Percentiles rank a stretch among this genome's conserved stretches.
Conservation (phyloP, 1,140 invertebrate genomes). For the Temnothorax curvispinosus region DNA sequence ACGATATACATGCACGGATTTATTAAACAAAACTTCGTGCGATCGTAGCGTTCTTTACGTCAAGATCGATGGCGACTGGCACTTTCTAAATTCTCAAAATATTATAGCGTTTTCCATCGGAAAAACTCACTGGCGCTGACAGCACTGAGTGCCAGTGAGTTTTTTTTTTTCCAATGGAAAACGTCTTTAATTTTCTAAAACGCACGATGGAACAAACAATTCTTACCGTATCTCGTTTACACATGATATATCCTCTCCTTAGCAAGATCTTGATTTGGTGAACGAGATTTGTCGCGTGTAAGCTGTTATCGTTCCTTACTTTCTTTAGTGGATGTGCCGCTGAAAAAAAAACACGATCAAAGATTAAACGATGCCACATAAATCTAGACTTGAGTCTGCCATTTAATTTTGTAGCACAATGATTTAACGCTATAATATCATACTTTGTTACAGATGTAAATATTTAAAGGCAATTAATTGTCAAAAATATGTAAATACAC, state of each 20-base stretch:
- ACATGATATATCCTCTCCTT: constrained; percentile 89
- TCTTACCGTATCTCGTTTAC: constrained; percentile 89
- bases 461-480: not conserved
- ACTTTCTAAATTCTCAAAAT: not conserved
- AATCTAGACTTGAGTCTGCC: not conserved
- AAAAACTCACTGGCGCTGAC: no score
- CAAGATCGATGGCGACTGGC: not conserved
- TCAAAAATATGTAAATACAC: not conserved
- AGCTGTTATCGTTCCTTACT: constrained; percentile 64
- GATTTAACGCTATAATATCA: no score
- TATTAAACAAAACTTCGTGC: not conserved
- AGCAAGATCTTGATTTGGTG: constrained; percentile 91
- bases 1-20: not conserved
- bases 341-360: constrained; percentile 28
- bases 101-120: not conserved
- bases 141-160: no score
- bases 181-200: not conserved
- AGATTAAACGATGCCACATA: not conserved
- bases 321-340: constrained; percentile 65
- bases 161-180: no score
- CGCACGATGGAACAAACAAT: not conserved
- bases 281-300: constrained; percentile 89
- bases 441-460: no score
- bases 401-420: no score
- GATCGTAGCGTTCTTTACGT: not conserved